Evolutionary conservation across 2,888 invertebrate species (phyloP).

Genomic region (Aphodius sticticus): DNA sequence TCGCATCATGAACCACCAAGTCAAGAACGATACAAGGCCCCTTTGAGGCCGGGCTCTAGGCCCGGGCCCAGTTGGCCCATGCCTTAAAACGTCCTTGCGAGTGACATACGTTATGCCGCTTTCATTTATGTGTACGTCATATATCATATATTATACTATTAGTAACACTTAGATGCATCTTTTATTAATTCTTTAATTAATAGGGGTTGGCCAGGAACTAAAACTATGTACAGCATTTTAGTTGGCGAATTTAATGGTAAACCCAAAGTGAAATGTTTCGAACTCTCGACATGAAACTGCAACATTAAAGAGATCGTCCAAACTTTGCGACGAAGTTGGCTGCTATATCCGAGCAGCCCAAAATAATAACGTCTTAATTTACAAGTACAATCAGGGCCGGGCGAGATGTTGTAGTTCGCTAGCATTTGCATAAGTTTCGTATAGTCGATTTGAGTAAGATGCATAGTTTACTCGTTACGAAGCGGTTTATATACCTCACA

Average conservation of each 20-base stretch:
- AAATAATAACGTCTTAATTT: constrained; percentile 4
- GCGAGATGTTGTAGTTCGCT: neutral
- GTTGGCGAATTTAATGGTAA: neutral
- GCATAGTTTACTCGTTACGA: neutral
- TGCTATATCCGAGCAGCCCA: neutral
- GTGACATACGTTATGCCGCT: too few species aligned
- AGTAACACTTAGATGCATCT: too few species aligned
- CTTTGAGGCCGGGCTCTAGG: too few species aligned
- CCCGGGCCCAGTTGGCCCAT: too few species aligned
- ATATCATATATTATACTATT: too few species aligned
- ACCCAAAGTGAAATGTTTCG: neutral
- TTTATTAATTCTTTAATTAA: too few species aligned
- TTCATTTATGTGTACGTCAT: too few species aligned
- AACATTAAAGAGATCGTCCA: neutral
- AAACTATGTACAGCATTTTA: neutral
- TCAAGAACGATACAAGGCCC: too few species aligned
- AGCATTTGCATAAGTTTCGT: neutral
- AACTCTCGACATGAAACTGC: neutral
- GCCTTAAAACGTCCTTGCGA: too few species aligned
- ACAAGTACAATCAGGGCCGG: neutral
- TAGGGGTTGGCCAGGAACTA: neutral
- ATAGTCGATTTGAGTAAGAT: neutral
- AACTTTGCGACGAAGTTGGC: neutral
- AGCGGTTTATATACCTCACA: neutral
- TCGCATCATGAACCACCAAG: too few species aligned